Base-by-base conservation (phyloP, 2,888 invertebrate species). In the Drosophila diplacantha region DNA sequence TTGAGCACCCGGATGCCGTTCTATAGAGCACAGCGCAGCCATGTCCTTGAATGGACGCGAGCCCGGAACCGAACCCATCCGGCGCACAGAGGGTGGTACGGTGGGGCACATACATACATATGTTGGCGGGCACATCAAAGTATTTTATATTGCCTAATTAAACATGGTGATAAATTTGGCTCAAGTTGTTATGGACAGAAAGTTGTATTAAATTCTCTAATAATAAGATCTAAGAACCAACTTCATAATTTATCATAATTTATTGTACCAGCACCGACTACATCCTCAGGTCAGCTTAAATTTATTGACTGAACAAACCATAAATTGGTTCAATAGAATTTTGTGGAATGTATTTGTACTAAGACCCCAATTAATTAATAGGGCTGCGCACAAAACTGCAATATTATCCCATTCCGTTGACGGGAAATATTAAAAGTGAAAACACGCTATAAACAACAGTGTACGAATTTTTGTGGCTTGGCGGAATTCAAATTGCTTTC, bases 1-100 rank as follows among this genome's bases (percentile, higher is more conserved):
- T 49, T 29, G 29, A 59, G 59, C 60, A 63, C 43, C 58, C 73
- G 74, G 73, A 67, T 67, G 77, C 59, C 62, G 39, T 64, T 74
- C 69, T 62, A 14, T 20, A 51, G 61, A 73, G 62, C 57, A 55
- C 44, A 47, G 57, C 52, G 47, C 50, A 43, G 35, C 34, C 44
- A 59, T 74, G 76, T 72, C 76, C 76, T 79, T 76, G 74, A 74
- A 56, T 58, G 49, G 47, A 60, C 53, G 47, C 49, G 49, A 35
- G 43, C 59, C 43, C 29, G 43, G 43, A 44, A 43, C 41, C 34
- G 20, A 34, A 29, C 18, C 53, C 22, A 32, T 22, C 52, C 41
- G 32, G 20, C n/a, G 38, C 41, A 37, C 61, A 50, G 50, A 51
- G 43, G 61, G 59, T 32, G 61, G 39, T 46, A 56, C 64, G 20